phyloP scores from a whole-genome alignment of 92 coral and sea anemone genomes.

The Heteractis magnifica region DNA sequence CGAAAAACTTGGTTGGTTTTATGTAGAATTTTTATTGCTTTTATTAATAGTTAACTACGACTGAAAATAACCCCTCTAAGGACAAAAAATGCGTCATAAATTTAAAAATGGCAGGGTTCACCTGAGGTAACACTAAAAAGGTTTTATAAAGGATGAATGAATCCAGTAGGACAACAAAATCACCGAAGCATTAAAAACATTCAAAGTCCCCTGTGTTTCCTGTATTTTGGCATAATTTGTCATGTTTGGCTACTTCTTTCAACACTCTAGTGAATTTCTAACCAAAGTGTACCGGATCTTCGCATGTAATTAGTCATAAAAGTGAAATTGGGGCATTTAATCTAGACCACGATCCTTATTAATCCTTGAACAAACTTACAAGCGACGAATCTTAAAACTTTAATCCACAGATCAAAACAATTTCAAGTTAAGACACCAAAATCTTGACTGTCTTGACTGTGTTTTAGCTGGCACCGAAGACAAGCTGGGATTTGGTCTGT shows the following conservation, averaged over 20 bases:
- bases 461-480: background rate
- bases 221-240: slow-evolving; percentile 11
- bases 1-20: too few species aligned
- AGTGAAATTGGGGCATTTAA: background rate
- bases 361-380: background rate
- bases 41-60: too few species aligned
- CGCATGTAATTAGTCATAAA: slow-evolving; percentile 1
- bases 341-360: slow-evolving; percentile 4
- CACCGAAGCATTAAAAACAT: slow-evolving; percentile 3
- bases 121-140: background rate
- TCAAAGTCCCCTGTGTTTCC: background rate
- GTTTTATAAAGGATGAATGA: background rate
- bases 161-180: background rate
- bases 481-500: background rate
- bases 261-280: slow-evolving; percentile 17
- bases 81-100: background rate
- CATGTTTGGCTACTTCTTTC: slow-evolving; percentile 6
- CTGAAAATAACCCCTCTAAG: background rate
- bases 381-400: background rate
- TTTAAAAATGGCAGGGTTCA: background rate
- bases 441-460: background rate
- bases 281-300: slow-evolving; percentile 23
- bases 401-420: slow-evolving; percentile 2
- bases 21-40: too few species aligned
- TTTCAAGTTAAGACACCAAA: background rate